phyloP scores from a whole-genome alignment of 2,888 invertebrate genomes.

The Catocala fraxini region DNA sequence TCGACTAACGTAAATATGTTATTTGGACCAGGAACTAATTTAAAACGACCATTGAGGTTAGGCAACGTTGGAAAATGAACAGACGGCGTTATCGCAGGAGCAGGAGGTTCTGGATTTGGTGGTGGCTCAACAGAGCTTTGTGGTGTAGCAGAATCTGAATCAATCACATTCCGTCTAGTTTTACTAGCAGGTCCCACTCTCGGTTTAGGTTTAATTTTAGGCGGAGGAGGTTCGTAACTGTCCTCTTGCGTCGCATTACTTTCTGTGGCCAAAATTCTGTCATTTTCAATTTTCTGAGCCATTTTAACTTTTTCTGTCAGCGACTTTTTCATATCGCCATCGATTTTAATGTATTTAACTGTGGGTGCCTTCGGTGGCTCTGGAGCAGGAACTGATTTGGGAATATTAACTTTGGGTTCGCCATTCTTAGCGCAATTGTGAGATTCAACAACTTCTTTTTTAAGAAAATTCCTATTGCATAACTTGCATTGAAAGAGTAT shows the following conservation, averaged over 20 bases:
- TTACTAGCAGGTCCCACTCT: slow-evolving; percentile 74
- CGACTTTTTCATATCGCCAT: slow-evolving; percentile 55
- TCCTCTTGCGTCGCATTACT: slow-evolving; percentile 14
- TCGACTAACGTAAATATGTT: slow-evolving; percentile 66
- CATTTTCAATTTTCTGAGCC: slow-evolving; percentile 43
- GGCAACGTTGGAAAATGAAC: slow-evolving; percentile 65
- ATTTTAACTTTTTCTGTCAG: slow-evolving; percentile 30
- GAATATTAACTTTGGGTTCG: slow-evolving; percentile 65
- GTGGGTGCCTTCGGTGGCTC: slow-evolving; percentile 70
- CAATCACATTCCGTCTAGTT: slow-evolving; percentile 53
- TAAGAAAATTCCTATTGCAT: slow-evolving; percentile 81
- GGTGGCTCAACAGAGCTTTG: slow-evolving; percentile 5
- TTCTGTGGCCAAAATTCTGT: slow-evolving; percentile 15
- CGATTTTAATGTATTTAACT: slow-evolving; percentile 78
- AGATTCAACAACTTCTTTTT: slow-evolving; percentile 73
- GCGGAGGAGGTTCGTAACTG: slow-evolving; percentile 10
- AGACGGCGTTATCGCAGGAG: slow-evolving; percentile 41
- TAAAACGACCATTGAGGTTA: slow-evolving; percentile 71
- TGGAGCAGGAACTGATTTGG: slow-evolving; percentile 57
- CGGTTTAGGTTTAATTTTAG: slow-evolving; percentile 27
- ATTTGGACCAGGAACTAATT: slow-evolving; percentile 78
- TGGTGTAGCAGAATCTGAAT: slow-evolving; percentile 32
- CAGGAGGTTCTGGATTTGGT: slow-evolving; percentile 15
- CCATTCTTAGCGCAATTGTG: slow-evolving; percentile 81
- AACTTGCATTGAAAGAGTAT: slow-evolving; percentile 80